Evolutionary conservation across 1,140 invertebrate genomes (phyloP).

Genomic region (Drosophila ambigua): DNA sequence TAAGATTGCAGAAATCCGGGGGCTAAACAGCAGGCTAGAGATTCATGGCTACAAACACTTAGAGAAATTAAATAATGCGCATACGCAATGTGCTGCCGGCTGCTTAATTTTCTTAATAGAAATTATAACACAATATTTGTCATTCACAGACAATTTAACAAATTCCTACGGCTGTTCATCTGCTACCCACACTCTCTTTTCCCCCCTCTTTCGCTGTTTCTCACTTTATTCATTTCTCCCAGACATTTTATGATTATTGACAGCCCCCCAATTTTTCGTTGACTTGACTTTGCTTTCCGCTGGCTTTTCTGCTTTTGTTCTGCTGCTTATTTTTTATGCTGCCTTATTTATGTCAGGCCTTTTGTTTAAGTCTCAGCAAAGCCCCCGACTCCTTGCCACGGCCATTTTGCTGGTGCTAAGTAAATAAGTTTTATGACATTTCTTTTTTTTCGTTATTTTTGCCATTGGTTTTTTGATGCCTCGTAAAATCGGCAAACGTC

Average conservation of each 20-base stretch:
- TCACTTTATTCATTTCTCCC: slow-evolving; percentile 1
- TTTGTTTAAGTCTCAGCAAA: slow-evolving; percentile 51
- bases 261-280: slow-evolving; percentile 35
- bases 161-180: slow-evolving; percentile 44
- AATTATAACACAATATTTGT: slow-evolving; percentile 82
- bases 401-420: slow-evolving; percentile 70
- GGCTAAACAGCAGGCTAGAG: slow-evolving; percentile 29
- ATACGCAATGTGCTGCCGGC: slow-evolving; percentile 61
- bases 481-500: slow-evolving; percentile 69
- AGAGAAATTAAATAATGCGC: slow-evolving; percentile 77
- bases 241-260: slow-evolving; percentile 75
- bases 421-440: slow-evolving; percentile 82
- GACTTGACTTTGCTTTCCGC: slow-evolving; percentile 57
- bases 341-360: slow-evolving; percentile 62
- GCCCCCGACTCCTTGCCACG: slow-evolving; percentile 4
- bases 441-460: slow-evolving; percentile 33
- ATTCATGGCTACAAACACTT: slow-evolving; percentile 70
- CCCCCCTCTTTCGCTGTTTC: not conserved
- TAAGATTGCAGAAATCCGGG: slow-evolving; percentile 17
- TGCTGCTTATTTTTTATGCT: slow-evolving; percentile 14
- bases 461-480: slow-evolving; percentile 32
- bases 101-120: slow-evolving; percentile 78
- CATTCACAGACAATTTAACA: slow-evolving; percentile 81
- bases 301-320: slow-evolving; percentile 16
- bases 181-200: slow-evolving; percentile 2